These are phyloP conservation scores for Dasypolia templi DNA, from an alignment of 2,888 invertebrate genomes.

Conservation along the genomic window DNA sequence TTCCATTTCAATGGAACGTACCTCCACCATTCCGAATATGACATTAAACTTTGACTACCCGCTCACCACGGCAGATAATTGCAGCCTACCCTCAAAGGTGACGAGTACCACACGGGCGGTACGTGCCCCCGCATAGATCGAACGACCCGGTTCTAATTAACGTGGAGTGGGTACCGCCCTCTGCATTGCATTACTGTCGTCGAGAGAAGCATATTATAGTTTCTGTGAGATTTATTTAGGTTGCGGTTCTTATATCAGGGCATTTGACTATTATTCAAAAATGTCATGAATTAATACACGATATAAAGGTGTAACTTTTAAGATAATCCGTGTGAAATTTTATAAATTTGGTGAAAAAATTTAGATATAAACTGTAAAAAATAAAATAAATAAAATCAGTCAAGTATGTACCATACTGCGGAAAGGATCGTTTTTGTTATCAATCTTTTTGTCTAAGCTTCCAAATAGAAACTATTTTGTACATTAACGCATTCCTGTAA, in stretches of 20 bases:
- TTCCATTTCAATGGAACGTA: not conserved
- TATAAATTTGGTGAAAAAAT: too few species aligned
- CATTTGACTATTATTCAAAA: too few species aligned
- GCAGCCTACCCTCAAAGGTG: constrained; percentile 39
- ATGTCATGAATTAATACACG: too few species aligned
- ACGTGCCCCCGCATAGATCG: constrained; percentile 60
- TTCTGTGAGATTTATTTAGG: constrained; percentile 25
- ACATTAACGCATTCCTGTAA: too few species aligned
- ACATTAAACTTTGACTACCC: not conserved
- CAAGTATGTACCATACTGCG: too few species aligned
- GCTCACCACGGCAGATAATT: constrained; percentile 44
- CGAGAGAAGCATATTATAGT: constrained; percentile 15
- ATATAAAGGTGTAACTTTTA: too few species aligned
- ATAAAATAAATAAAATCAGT: too few species aligned
- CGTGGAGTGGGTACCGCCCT: constrained; percentile 37
- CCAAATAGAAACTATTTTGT: too few species aligned
- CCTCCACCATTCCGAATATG: not conserved
- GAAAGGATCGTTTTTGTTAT: not conserved
- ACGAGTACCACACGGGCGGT: constrained; percentile 35
- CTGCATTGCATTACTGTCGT: constrained; percentile 32
- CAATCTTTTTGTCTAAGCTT: not conserved
- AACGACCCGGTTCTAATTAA: constrained; percentile 54
- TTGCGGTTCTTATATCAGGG: not conserved
- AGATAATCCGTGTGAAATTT: too few species aligned
- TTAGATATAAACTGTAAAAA: too few species aligned